Conservation (phyloP, 2,888 invertebrate genomes). For the Philereme vetulata region DNA sequence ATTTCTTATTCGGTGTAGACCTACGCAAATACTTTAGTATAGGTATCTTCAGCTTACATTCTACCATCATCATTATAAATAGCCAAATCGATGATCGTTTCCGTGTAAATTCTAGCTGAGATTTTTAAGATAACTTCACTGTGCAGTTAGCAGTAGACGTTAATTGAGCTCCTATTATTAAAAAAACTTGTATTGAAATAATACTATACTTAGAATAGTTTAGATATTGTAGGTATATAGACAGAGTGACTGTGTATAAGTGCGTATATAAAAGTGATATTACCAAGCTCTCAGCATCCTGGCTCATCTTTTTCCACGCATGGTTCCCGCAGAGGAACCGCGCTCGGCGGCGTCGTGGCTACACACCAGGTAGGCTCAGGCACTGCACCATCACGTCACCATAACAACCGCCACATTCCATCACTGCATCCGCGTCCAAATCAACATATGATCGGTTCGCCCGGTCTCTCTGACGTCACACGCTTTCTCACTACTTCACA, state of each 20-base stretch:
- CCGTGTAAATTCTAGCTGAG: slow-evolving; percentile 49
- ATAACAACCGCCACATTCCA: slow-evolving; percentile 80
- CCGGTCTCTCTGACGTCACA: slow-evolving; percentile 79
- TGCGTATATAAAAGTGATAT: slow-evolving; percentile 70
- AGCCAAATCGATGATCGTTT: slow-evolving; percentile 54
- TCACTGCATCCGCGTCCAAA: slow-evolving; percentile 80
- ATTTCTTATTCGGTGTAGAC: slow-evolving; percentile 45
- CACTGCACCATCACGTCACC: slow-evolving; percentile 76
- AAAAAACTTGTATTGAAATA: too few species aligned
- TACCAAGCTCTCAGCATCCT: slow-evolving; percentile 89
- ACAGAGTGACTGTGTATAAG: slow-evolving; percentile 19
- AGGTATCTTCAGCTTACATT: slow-evolving; percentile 48
- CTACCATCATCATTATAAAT: slow-evolving; percentile 72
- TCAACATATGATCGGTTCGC: slow-evolving; percentile 78
- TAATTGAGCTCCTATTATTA: slow-evolving; percentile 6
- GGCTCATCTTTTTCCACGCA: slow-evolving; percentile 88
- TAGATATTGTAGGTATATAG: neutral
- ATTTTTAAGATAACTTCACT: slow-evolving; percentile 43
- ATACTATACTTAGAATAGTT: neutral
- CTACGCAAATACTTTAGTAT: slow-evolving; percentile 28
- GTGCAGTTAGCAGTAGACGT: slow-evolving; percentile 23
- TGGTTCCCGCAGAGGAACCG: slow-evolving; percentile 79
- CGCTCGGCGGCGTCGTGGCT: slow-evolving; percentile 68
- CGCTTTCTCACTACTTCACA: slow-evolving; percentile 76
- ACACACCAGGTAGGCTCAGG: slow-evolving; percentile 65